A percentile compares a stretch with the other conserved stretches of the same genome.
Conservation (phyloP, 2,888 invertebrate genomes). For the Ditylenchus weischeri region DNA sequence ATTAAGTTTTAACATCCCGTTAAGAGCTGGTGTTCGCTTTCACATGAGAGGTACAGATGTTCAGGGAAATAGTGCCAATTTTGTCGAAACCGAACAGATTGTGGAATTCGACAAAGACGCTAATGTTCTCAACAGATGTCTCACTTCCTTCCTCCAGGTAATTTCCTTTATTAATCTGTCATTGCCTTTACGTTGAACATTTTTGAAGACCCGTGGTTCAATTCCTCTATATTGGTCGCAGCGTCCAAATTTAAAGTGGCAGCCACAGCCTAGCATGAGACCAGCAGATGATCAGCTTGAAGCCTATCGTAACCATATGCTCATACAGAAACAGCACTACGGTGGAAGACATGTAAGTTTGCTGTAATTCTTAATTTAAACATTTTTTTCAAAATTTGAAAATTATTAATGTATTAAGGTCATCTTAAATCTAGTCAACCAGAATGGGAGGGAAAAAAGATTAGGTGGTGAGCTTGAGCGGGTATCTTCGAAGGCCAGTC, state of each 20-base stretch:
- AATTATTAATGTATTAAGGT: constrained; percentile 66
- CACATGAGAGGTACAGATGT: constrained; percentile 75
- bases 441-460: constrained; percentile 55
- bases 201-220: constrained; percentile 77
- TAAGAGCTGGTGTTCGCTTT: constrained; percentile 33
- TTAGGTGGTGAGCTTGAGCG: constrained; percentile 54
- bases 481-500: constrained; percentile 42
- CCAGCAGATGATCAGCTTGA: constrained; percentile 53
- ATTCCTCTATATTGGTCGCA: constrained; percentile 92
- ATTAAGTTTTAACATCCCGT: constrained; percentile 4
- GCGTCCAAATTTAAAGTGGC: constrained; percentile 77
- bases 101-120: constrained; percentile 59
- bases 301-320: constrained; percentile 50
- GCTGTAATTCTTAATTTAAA: not conserved
- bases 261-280: constrained; percentile 60
- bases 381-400: constrained; percentile 3
- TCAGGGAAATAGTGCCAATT: constrained; percentile 89
- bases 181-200: too few species aligned
- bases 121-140: constrained; percentile 15
- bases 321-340: constrained; percentile 43
- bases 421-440: constrained; percentile 78
- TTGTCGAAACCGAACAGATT: constrained; percentile 88
- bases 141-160: constrained; percentile 49
- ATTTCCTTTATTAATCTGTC: not conserved
- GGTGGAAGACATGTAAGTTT: constrained; percentile 47